A percentile compares a stretch with the other conserved stretches of the same genome.
These are phyloP conservation scores for Rhagium mordax DNA, from an alignment of 2,888 invertebrate species.

Conservation along the genomic window DNA sequence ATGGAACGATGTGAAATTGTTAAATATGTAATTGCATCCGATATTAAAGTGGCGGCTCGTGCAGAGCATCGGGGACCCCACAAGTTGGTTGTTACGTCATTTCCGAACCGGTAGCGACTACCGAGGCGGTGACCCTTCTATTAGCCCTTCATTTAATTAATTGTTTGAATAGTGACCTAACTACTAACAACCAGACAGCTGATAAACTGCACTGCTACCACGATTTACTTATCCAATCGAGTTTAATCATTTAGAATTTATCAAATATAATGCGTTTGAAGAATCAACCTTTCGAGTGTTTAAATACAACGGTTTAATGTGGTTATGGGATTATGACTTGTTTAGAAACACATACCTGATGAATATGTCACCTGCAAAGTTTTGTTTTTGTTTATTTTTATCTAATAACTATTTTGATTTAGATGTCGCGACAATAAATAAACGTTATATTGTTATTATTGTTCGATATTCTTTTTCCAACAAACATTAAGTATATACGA, in stretches of 20 bases:
- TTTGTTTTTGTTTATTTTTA: too few relatives aligned
- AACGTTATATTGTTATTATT: too few relatives aligned
- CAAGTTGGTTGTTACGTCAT: conserved; percentile 64
- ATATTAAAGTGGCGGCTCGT: conserved; percentile 37
- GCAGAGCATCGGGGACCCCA: conserved; percentile 57
- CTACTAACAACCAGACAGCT: conserved; percentile 48
- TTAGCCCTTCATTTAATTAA: conserved; percentile 56
- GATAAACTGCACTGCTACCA: conserved; percentile 45
- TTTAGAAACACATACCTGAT: too few relatives aligned
- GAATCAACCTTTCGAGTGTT: too few relatives aligned
- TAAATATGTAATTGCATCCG: conserved; percentile 34
- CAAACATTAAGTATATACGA: too few relatives aligned
- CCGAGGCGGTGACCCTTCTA: conserved; percentile 56
- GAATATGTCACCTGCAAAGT: too few relatives aligned
- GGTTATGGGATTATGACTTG: too few relatives aligned
- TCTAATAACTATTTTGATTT: too few relatives aligned
- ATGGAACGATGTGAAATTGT: background rate
- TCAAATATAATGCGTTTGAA: conserved; percentile 27
- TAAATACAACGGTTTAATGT: too few relatives aligned
- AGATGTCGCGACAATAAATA: too few relatives aligned
- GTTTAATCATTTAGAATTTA: conserved; percentile 26
- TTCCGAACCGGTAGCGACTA: conserved; percentile 61
- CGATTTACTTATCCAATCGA: conserved; percentile 45
- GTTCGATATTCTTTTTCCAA: too few relatives aligned
- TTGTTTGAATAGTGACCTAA: conserved; percentile 60